Percentiles rank a stretch among this genome's conserved stretches.
Conservation (phyloP, 2,888 invertebrate species). For the Cecidostiba fungosa region DNA sequence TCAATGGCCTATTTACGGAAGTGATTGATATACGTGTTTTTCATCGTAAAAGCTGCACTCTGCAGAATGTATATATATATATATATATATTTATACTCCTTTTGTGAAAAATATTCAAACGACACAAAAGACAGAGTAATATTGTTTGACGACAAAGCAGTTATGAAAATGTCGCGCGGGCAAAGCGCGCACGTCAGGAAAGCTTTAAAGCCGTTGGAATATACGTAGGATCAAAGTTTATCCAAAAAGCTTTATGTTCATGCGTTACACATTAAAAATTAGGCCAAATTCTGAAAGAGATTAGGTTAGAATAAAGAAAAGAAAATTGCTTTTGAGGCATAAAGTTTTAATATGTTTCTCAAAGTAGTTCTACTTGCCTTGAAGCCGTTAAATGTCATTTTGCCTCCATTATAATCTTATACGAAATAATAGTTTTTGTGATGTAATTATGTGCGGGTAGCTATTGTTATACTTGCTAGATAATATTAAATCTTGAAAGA, state of each 20-base stretch:
- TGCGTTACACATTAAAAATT: slow-evolving; percentile 30
- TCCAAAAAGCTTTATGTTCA: slow-evolving; percentile 21
- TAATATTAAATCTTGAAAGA: background rate
- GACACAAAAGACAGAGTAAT: background rate
- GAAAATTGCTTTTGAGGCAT: background rate
- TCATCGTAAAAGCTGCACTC: background rate
- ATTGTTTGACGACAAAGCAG: background rate
- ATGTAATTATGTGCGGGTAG: background rate
- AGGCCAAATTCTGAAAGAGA: slow-evolving; percentile 17
- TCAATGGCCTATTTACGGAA: background rate
- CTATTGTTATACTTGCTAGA: background rate
- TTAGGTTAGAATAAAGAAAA: slow-evolving; percentile 13
- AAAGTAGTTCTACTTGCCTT: background rate
- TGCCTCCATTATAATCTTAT: background rate
- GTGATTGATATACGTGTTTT: background rate
- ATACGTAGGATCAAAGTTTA: slow-evolving; percentile 18
- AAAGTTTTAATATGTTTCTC: slow-evolving; percentile 10
- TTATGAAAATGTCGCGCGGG: background rate
- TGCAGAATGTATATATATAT: no score
- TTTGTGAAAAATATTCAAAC: background rate
- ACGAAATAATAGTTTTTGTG: background rate
- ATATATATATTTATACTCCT: background rate
- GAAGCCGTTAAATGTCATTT: background rate
- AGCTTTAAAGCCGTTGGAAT: slow-evolving; percentile 1
- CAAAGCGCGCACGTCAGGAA: background rate